These are phyloP conservation scores for Sebastes cheni DNA, from an alignment of 2,797 vertebrate genomes.

Conservation along the genomic window DNA sequence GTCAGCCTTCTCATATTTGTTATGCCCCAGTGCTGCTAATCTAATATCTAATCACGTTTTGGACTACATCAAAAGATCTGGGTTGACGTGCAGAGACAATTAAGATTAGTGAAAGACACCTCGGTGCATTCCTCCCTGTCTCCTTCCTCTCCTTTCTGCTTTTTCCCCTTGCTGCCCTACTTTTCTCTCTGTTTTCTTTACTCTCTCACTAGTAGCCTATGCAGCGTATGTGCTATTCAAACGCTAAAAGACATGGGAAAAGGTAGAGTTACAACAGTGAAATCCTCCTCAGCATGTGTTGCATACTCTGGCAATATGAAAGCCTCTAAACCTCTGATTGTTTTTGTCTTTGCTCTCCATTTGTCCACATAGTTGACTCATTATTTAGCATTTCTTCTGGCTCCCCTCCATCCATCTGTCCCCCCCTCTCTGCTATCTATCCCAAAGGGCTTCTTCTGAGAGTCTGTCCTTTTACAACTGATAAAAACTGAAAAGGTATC, in stretches of 20 bases:
- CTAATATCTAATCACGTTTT: conserved; percentile 69
- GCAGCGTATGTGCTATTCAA: neutral
- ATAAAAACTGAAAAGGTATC: conserved; percentile 64
- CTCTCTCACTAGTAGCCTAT: neutral
- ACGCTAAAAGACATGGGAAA: neutral
- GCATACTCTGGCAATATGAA: neutral
- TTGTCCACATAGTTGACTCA: conserved; percentile 41
- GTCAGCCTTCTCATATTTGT: conserved; percentile 70
- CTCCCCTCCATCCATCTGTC: conserved; percentile 40
- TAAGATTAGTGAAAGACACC: conserved; percentile 51
- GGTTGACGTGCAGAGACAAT: conserved; percentile 54
- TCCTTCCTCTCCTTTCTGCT: conserved; percentile 3
- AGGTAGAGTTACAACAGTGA: neutral
- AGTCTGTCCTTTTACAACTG: conserved; percentile 52
- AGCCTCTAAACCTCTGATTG: conserved; percentile 23
- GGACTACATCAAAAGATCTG: conserved; percentile 68
- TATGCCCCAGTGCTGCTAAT: conserved; percentile 69
- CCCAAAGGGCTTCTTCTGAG: conserved; percentile 35
- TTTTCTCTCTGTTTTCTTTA: neutral
- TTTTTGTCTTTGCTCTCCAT: conserved; percentile 33
- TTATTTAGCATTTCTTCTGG: conserved; percentile 51
- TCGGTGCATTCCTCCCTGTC: conserved; percentile 42
- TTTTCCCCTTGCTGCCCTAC: neutral
- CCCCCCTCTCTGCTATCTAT: conserved; percentile 20
- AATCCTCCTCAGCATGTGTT: conserved; percentile 1